Evolutionary conservation across 2,113 vertebrate species (phyloP), one percentile per base, ranked within the genome.

Genomic region (Leucopsar rothschildi): DNA sequence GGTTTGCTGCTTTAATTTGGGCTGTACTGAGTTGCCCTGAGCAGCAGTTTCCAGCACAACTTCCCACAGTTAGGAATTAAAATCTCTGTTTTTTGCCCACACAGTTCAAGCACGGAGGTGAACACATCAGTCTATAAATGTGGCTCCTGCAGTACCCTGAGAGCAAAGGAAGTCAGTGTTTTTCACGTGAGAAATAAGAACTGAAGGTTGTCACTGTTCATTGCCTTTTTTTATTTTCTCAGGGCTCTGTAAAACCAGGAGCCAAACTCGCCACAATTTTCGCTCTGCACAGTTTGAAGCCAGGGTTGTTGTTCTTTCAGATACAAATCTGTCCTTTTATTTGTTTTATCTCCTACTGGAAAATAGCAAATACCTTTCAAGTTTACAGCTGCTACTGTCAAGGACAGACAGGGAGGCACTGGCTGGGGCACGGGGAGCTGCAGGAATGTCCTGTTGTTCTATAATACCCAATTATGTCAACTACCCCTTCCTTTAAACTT

Each of bases 331-430:
- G 61, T 56, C 68, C 52, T 68, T 79, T 79, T 63, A 8, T 83
- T 90, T 92, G 70, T 64, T 86, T 86, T 86, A 25, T 83, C 86
- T 95, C 68, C 86, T 77, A 6, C 75, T 93, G 76, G 57, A 90
- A 82, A 90, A 71, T 85, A 91, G 82, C 71, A 91, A 93, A 73
- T 50, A 52, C 13, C 40, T 80, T 66, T 56, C 15, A 35, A 72
- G n/a, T 82, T 92, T 95, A 65, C 24, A 49, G 19, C 15, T 35
- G 3, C 35, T 86, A 0, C 71, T 68, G 52, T 79, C 28, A 59
- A 60, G 90, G 81, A 35, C 9, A 18, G 91, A 7, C 8, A 7
- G 4, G 22, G 55, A 49, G 68, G 93, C 64, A 42, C 88, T 50
- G 68, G 78, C 71, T 44, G 55, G 6, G 70, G 53, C 37, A 15